Percentiles rank a stretch among this genome's conserved stretches.
These are phyloP conservation scores for Lochmaea crataegi DNA, from an alignment of 2,888 invertebrate genomes.

Conservation along the genomic window DNA sequence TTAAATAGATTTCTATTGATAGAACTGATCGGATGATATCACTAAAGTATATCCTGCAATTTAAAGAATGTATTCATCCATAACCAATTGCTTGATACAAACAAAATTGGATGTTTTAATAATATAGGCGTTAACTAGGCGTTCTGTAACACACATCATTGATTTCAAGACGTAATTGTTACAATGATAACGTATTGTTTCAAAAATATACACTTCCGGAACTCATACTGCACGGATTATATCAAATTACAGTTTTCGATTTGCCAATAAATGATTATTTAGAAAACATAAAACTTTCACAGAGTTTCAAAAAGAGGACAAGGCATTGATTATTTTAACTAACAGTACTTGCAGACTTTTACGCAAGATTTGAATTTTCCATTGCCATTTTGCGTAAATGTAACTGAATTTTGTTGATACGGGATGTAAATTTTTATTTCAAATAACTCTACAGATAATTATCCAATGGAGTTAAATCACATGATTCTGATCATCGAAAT, in stretches of 20 bases:
- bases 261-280: background rate
- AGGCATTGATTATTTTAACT: background rate
- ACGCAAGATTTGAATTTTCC: background rate
- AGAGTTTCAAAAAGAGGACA: background rate
- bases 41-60: background rate
- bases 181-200: conserved; percentile 5
- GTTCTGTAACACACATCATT: background rate
- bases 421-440: too few species aligned
- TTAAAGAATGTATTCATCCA: conserved; percentile 12
- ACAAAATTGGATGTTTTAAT: conserved; percentile 10
- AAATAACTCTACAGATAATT: too few species aligned
- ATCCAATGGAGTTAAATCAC: too few species aligned
- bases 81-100: background rate
- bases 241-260: background rate
- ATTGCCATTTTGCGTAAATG: background rate
- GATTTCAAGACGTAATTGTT: conserved; percentile 5
- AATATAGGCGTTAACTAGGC: conserved; percentile 7
- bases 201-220: conserved; percentile 7
- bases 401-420: background rate
- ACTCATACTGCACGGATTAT: background rate
- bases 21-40: background rate
- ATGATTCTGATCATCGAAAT: too few species aligned
- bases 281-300: background rate
- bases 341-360: background rate
- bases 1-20: background rate